phyloP scores from a whole-genome alignment of 2,888 invertebrate genomes.

The Syritta pipiens region DNA sequence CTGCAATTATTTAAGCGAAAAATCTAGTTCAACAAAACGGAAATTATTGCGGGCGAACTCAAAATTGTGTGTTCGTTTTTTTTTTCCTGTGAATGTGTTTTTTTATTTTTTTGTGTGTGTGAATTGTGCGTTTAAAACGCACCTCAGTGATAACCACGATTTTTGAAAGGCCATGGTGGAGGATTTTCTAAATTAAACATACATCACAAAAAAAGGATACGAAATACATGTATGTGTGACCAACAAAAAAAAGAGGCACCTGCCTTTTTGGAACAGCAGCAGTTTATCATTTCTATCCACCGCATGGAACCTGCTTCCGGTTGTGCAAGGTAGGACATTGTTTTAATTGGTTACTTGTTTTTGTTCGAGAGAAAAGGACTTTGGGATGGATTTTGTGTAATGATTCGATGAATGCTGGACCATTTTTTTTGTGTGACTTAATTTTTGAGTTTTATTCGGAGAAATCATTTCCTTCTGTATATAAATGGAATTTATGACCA shows the following conservation, averaged over 20 bases:
- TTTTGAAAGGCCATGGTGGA: conserved; percentile 13
- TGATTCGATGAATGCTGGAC: too few relatives aligned
- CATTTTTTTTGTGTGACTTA: too few relatives aligned
- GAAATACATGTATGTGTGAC: conserved; percentile 19
- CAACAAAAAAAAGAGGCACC: conserved; percentile 40
- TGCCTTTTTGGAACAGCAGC: conserved; percentile 16
- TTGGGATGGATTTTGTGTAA: too few relatives aligned
- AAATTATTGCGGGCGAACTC: conserved; percentile 46
- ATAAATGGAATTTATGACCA: too few relatives aligned
- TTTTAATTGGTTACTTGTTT: too few relatives aligned
- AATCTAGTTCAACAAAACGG: conserved; percentile 31
- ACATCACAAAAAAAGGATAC: conserved; percentile 48
- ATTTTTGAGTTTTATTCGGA: too few relatives aligned
- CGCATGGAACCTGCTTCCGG: conserved; percentile 12
- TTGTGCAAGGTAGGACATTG: conserved; percentile 38
- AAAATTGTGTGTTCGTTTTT: conserved; percentile 1
- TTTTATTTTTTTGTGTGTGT: too few relatives aligned
- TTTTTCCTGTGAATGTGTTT: conserved; percentile 2
- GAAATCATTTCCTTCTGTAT: too few relatives aligned
- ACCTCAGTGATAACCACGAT: background rate
- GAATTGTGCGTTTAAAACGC: too few relatives aligned
- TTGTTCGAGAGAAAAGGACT: too few relatives aligned
- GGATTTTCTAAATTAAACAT: conserved; percentile 37
- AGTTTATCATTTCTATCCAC: conserved; percentile 46
- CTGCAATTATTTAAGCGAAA: conserved; percentile 37